These are phyloP conservation scores for Eudyptes chrysolophus DNA, from an alignment of 2,113 vertebrate species.

Conservation along the genomic window DNA sequence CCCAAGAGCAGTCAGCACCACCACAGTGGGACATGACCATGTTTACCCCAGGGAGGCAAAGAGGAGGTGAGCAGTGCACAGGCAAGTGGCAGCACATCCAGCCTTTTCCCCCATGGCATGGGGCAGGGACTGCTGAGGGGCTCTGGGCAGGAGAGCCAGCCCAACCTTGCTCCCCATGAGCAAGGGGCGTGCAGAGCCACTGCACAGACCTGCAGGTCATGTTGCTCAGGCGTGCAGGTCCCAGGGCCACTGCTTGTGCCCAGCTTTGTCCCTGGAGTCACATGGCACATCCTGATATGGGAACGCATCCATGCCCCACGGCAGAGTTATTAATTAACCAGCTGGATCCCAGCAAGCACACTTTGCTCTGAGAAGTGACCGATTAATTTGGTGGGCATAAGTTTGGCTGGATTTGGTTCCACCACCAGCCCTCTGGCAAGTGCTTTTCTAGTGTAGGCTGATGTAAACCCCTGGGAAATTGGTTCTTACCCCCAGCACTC, in stretches of 20 bases:
- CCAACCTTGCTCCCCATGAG: rapidly evolving
- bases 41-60: constrained; percentile 62
- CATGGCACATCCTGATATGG: rapidly evolving
- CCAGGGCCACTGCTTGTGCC: background rate
- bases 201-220: rapidly evolving
- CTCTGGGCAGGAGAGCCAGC: rapidly evolving
- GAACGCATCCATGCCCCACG: rapidly evolving
- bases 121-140: too few relatives aligned
- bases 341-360: background rate
- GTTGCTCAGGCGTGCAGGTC: rapidly evolving
- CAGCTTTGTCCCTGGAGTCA: background rate
- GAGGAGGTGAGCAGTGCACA: constrained; percentile 49
- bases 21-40: constrained; percentile 73
- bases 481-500: rapidly evolving
- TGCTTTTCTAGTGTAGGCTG: background rate
- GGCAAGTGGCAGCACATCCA: background rate
- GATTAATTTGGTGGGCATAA: background rate
- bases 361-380: background rate
- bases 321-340: background rate
- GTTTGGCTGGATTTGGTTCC: background rate
- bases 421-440: background rate
- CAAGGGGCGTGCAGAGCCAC: rapidly evolving
- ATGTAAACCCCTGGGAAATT: background rate
- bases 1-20: constrained; percentile 77
- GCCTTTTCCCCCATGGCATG: rapidly evolving